Conservation (phyloP, 2,888 invertebrate genomes). For the Amiota communis region DNA sequence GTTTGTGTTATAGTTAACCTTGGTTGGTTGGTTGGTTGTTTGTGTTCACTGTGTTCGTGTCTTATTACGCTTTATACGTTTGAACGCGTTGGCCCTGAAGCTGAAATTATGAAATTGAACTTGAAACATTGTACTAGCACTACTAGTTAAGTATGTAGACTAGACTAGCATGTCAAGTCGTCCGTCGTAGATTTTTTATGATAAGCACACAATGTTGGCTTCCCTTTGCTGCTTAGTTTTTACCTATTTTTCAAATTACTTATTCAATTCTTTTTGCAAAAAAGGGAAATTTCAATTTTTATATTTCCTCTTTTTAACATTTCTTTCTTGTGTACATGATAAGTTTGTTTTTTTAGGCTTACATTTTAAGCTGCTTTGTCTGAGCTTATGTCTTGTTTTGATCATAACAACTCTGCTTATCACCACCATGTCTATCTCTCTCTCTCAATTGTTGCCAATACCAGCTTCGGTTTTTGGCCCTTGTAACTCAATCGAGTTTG, state of each 20-base stretch:
- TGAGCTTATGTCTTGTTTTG: neutral
- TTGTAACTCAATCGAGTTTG: too few species aligned
- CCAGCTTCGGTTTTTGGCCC: too few species aligned
- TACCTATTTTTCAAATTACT: neutral
- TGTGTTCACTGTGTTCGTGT: constrained; percentile 33
- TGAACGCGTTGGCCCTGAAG: constrained; percentile 52
- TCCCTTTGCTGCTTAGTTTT: neutral
- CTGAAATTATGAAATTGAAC: constrained; percentile 62
- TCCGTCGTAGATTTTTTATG: too few species aligned
- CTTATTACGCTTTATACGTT: constrained; percentile 39
- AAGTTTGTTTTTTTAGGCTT: neutral
- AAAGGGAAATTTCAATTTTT: too few species aligned
- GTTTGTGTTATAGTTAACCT: constrained; percentile 29
- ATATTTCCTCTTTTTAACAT: neutral
- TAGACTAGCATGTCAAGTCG: too few species aligned
- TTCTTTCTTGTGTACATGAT: neutral
- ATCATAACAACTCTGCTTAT: too few species aligned
- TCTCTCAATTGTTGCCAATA: too few species aligned
- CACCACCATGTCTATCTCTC: too few species aligned
- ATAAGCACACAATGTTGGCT: neutral
- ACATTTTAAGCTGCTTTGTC: neutral
- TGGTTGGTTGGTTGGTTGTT: neutral
- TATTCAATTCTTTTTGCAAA: too few species aligned
- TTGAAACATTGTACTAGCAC: constrained; percentile 49
- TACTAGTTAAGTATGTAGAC: neutral